Evolutionary conservation across 2,888 invertebrate genomes (phyloP).

Genomic region (Protonemura montana): DNA sequence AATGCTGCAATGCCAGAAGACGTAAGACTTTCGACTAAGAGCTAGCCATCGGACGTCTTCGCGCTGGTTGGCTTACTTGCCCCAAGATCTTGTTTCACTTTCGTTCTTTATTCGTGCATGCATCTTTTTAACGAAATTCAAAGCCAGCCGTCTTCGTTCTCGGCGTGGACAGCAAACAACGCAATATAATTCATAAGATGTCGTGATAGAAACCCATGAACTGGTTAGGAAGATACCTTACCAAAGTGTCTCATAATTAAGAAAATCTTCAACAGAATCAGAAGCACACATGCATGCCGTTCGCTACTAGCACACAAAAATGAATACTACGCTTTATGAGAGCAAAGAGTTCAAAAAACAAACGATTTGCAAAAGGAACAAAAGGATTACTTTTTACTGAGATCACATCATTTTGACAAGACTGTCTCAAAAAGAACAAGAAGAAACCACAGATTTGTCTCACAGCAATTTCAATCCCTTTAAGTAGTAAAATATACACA

Average conservation of each 20-base stretch:
- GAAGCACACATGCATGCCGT: not conserved
- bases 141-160: not conserved
- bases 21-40: not conserved
- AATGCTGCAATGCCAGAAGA: not conserved
- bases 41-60: not conserved
- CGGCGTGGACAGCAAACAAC: not conserved
- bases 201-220: not conserved
- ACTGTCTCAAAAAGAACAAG: not conserved
- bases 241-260: not conserved
- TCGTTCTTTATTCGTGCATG: slow-evolving; percentile 7
- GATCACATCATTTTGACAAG: not conserved
- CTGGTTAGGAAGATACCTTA: not conserved
- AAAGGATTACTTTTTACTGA: not conserved
- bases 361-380: not conserved
- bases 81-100: not conserved
- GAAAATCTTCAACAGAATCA: not conserved
- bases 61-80: not conserved
- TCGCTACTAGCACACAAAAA: not conserved
- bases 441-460: not conserved
- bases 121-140: not conserved
- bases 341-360: not conserved
- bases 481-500: not conserved
- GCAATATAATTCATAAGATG: not conserved
- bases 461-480: not conserved
- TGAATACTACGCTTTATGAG: not conserved